Evolutionary conservation across 1,140 invertebrate genomes (phyloP).

Genomic region (Drosophila melanica): DNA sequence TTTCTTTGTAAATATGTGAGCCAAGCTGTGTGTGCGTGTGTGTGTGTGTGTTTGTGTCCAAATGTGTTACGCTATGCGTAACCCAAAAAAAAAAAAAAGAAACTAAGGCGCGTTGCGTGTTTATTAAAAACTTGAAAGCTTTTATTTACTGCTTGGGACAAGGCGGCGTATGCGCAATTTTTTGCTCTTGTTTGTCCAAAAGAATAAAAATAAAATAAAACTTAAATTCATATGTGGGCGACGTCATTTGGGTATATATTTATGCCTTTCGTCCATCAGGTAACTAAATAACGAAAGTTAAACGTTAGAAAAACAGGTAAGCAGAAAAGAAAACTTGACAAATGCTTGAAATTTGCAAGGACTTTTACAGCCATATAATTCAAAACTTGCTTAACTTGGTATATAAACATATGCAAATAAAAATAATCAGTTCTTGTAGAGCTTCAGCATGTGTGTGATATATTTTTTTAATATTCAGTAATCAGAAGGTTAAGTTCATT

Average conservation of each 20-base stretch:
- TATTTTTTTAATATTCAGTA: too few species aligned
- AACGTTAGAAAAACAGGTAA: too few species aligned
- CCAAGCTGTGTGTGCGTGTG: constrained; percentile 17
- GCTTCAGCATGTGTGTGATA: too few species aligned
- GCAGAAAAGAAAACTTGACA: too few species aligned
- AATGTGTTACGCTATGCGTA: constrained; percentile 1
- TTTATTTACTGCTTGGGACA: constrained; percentile 39
- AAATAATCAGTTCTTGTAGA: too few species aligned
- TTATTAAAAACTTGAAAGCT: constrained; percentile 77
- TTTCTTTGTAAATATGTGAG: constrained; percentile 58
- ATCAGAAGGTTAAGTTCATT: too few species aligned
- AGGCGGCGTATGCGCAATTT: constrained; percentile 42
- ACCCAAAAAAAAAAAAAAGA: constrained; percentile 49
- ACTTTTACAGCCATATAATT: too few species aligned
- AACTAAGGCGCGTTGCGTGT: constrained; percentile 67
- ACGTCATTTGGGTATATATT: neutral
- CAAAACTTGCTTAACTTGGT: too few species aligned
- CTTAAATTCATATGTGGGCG: constrained; percentile 37
- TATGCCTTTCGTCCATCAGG: too few species aligned
- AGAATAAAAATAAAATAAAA: constrained; percentile 34
- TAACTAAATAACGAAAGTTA: too few species aligned
- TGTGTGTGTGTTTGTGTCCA: constrained; percentile 30
- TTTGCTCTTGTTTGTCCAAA: constrained; percentile 51
- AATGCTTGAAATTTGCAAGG: too few species aligned
- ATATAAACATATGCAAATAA: too few species aligned